These are phyloP conservation scores for Corythaeola cristata DNA, from an alignment of 2,113 vertebrate genomes.

Conservation along the genomic window DNA sequence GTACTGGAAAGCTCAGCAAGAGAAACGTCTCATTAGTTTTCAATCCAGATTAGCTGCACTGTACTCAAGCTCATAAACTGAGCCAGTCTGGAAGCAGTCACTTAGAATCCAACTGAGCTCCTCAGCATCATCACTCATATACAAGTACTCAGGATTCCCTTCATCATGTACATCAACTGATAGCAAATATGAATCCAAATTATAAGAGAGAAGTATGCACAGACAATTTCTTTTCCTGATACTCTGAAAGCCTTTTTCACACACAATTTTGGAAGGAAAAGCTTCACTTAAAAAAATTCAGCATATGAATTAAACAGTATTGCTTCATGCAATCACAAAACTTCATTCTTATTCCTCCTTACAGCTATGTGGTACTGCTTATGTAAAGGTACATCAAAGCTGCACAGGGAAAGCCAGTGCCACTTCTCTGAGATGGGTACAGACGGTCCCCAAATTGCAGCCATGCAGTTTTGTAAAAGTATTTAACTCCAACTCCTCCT, in stretches of 20 bases:
- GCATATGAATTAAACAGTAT: neutral
- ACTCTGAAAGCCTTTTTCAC: neutral
- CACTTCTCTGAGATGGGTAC: neutral
- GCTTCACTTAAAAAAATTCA: neutral
- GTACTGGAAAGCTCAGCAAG: slow-evolving; percentile 1
- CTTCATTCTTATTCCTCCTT: neutral
- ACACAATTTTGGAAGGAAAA: neutral
- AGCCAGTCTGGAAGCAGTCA: neutral
- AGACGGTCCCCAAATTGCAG: neutral
- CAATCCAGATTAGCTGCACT: neutral
- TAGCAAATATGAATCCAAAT: neutral
- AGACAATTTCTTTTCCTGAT: neutral
- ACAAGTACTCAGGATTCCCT: neutral
- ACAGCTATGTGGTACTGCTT: neutral
- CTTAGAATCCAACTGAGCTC: neutral
- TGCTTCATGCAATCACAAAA: neutral
- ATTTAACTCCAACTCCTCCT: neutral
- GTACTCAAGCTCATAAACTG: neutral
- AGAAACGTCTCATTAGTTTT: neutral
- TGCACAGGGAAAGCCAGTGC: neutral
- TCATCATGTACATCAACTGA: neutral
- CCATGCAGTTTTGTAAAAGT: neutral
- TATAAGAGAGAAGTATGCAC: neutral
- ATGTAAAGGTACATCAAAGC: neutral
- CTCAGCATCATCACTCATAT: neutral